Conservation (phyloP, 1,140 invertebrate genomes). For the Drosophila aff. region DNA sequence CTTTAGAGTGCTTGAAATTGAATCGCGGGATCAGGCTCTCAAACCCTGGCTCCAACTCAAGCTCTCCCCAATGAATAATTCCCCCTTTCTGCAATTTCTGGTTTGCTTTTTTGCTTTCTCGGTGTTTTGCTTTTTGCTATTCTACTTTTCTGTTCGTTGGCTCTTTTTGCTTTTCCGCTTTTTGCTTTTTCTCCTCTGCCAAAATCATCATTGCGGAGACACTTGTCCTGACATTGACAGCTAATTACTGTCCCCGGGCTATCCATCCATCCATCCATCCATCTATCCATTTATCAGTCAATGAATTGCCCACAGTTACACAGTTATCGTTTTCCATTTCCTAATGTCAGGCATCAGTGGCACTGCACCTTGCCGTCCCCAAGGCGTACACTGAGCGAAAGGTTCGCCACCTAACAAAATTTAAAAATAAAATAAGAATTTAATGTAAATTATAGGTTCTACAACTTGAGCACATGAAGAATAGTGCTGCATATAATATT, state of each 20-base stretch:
- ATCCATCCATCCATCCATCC: slow-evolving; percentile 15
- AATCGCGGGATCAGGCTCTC: slow-evolving; percentile 21
- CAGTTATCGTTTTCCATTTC: slow-evolving; percentile 14
- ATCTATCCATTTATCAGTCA: slow-evolving; percentile 32
- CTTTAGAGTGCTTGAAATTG: slow-evolving; percentile 47
- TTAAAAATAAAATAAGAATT: neutral
- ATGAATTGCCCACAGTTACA: slow-evolving; percentile 30
- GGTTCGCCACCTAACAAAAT: too few species aligned
- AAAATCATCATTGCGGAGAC: slow-evolving; percentile 21
- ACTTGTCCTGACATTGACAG: slow-evolving; percentile 69
- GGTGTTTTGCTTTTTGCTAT: neutral
- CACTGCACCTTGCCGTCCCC: slow-evolving; percentile 10
- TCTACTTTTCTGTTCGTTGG: neutral
- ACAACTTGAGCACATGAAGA: neutral
- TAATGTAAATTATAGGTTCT: neutral
- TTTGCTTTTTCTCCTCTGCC: neutral
- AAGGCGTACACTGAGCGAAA: neutral
- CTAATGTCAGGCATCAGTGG: slow-evolving; percentile 12
- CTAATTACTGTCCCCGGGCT: slow-evolving; percentile 62
- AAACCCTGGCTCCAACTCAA: slow-evolving; percentile 3
- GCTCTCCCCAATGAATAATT: slow-evolving; percentile 39
- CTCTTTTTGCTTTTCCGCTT: neutral
- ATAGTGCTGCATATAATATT: too few species aligned
- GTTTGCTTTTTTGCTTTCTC: slow-evolving; percentile 1
- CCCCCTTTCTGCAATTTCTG: slow-evolving; percentile 1